These are phyloP conservation scores for Heliopora coerulea DNA, from an alignment of 92 coral and sea anemone species.

Conservation along the genomic window DNA sequence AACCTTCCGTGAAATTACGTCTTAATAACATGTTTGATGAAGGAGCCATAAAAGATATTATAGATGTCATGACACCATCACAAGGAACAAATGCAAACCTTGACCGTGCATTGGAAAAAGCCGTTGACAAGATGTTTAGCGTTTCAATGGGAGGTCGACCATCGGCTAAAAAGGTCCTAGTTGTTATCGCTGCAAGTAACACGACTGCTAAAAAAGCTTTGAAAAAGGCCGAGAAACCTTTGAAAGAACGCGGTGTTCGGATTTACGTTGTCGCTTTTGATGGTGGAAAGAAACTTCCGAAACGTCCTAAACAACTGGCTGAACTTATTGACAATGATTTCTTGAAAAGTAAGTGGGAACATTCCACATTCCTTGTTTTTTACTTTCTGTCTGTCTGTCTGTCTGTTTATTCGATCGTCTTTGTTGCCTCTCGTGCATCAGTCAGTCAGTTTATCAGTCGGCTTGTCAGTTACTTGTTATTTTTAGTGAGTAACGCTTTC, in stretches of 20 bases:
- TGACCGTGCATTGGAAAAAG: constrained; percentile 14
- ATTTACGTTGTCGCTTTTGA: constrained; percentile 36
- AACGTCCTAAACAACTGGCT: constrained; percentile 18
- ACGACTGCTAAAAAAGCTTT: constrained; percentile 57
- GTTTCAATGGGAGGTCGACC: constrained; percentile 25
- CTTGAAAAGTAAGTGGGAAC: constrained; percentile 10
- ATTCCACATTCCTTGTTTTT: neutral
- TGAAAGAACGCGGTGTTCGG: constrained; percentile 54
- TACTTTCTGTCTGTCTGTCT: neutral
- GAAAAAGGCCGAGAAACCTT: constrained; percentile 53
- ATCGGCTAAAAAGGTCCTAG: constrained; percentile 55
- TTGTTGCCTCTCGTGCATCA: neutral
- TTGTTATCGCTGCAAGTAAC: constrained; percentile 59
- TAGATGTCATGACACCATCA: constrained; percentile 37
- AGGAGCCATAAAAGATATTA: constrained; percentile 50
- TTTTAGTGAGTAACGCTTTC: neutral
- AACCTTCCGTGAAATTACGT: constrained; percentile 50
- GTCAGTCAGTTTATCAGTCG: neutral
- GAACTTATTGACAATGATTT: constrained; percentile 16
- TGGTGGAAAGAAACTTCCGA: constrained; percentile 33
- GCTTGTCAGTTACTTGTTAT: neutral
- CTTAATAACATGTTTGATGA: constrained; percentile 59
- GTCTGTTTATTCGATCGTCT: neutral
- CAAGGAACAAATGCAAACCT: constrained; percentile 59
- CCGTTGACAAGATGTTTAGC: constrained; percentile 13